These are phyloP conservation scores for Cranoglanis bouderius DNA, from an alignment of 2,113 vertebrate genomes.

Conservation along the genomic window DNA sequence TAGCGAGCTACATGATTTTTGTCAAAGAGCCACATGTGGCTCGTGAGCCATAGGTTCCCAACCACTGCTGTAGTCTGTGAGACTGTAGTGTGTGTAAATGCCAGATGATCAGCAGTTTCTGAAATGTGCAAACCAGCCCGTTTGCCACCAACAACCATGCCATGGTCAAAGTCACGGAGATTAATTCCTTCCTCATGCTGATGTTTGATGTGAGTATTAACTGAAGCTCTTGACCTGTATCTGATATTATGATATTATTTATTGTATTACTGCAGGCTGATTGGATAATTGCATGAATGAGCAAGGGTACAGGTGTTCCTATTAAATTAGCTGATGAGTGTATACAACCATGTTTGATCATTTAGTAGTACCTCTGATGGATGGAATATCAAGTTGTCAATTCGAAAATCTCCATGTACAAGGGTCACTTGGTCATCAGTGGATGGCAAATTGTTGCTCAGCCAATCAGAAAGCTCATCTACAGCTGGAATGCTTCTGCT, in stretches of 20 bases:
- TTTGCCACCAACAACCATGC: not conserved
- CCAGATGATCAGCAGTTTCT: not conserved
- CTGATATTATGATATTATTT: not conserved
- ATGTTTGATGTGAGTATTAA: not conserved
- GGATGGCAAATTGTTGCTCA: slow-evolving; percentile 81
- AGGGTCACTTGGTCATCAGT: slow-evolving; percentile 79
- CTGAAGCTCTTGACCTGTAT: not conserved
- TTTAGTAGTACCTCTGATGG: slow-evolving; percentile 81
- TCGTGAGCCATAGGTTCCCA: too few species aligned
- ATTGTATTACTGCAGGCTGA: not conserved
- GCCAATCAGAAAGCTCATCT: slow-evolving; percentile 83
- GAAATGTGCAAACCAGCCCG: not conserved
- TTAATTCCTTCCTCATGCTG: not conserved
- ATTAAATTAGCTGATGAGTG: not conserved
- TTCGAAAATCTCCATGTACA: slow-evolving; percentile 87
- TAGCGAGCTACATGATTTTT: too few species aligned
- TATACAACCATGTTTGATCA: not conserved
- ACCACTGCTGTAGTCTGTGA: not conserved
- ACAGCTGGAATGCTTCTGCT: slow-evolving; percentile 83
- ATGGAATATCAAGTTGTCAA: slow-evolving; percentile 92
- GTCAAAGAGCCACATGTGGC: too few species aligned
- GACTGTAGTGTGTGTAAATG: not conserved
- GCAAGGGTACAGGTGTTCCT: not conserved
- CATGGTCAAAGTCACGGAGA: not conserved
- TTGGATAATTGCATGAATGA: not conserved